Evolutionary conservation across 2,113 vertebrate species (phyloP).

Genomic region (Manacus vitellinus): DNA sequence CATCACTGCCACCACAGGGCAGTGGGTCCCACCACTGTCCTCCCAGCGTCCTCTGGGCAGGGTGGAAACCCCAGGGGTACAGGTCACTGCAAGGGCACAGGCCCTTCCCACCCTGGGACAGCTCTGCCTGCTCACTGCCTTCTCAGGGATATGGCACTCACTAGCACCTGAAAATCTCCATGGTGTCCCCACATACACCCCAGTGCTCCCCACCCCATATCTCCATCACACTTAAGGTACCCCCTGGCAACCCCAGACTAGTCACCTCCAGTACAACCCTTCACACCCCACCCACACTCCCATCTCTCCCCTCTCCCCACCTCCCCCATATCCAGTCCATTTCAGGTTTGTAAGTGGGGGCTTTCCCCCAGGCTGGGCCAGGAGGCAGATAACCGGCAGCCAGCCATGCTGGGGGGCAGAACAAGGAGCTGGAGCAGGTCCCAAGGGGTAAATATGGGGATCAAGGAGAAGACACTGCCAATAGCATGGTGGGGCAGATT

Average conservation of each 20-base stretch:
- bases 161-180: not conserved
- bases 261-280: not conserved
- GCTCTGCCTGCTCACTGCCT: not conserved
- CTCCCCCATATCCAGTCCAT: not conserved
- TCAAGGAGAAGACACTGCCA: not conserved
- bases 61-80: not conserved
- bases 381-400: not conserved
- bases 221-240: not conserved
- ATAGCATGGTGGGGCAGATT: not conserved
- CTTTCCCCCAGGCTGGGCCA: not conserved
- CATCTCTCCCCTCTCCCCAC: no score
- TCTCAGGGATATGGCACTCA: not conserved
- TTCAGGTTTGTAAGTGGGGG: not conserved
- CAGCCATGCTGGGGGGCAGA: not conserved
- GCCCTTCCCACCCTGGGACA: not conserved
- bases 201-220: not conserved
- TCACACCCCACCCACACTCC: not conserved
- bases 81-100: not conserved
- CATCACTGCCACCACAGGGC: not conserved
- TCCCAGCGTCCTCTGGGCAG: rapidly evolving
- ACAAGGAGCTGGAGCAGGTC: not conserved
- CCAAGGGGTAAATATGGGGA: not conserved
- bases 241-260: not conserved
- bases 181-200: not conserved
- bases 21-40: not conserved